Evolutionary conservation across 2,113 vertebrate genomes (phyloP).

Genomic region (Toxotes jaculatrix): DNA sequence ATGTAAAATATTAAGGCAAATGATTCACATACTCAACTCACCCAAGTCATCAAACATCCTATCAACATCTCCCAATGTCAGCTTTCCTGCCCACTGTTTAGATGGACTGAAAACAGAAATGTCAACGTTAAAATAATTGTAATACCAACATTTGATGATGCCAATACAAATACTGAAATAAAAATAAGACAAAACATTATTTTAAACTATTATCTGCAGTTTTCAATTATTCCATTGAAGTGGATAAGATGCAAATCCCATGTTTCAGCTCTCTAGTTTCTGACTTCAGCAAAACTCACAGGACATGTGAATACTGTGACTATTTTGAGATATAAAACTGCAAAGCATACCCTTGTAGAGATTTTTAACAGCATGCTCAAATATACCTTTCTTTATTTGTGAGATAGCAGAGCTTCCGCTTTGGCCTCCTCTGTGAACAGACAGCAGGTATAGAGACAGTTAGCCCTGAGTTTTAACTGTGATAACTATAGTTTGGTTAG

Average conservation of each 20-base stretch:
- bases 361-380: background rate
- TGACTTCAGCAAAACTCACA: background rate
- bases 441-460: background rate
- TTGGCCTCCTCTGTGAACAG: conserved; percentile 74
- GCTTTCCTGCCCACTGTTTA: background rate
- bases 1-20: background rate
- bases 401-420: conserved; percentile 76
- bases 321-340: background rate
- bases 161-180: background rate
- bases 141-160: background rate
- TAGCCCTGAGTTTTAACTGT: background rate
- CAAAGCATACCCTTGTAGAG: background rate
- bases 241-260: too few species aligned
- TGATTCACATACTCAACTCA: conserved; percentile 44
- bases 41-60: conserved; percentile 79
- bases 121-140: background rate
- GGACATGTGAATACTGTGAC: background rate
- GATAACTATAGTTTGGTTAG: background rate
- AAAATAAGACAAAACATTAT: background rate
- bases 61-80: conserved; percentile 70
- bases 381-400: conserved; percentile 63
- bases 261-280: background rate
- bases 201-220: background rate
- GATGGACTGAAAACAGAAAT: conserved; percentile 59
- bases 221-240: background rate